Evolutionary conservation across 2,888 invertebrate species (phyloP).

Genomic region (Glyphotaelius pellucidus): DNA sequence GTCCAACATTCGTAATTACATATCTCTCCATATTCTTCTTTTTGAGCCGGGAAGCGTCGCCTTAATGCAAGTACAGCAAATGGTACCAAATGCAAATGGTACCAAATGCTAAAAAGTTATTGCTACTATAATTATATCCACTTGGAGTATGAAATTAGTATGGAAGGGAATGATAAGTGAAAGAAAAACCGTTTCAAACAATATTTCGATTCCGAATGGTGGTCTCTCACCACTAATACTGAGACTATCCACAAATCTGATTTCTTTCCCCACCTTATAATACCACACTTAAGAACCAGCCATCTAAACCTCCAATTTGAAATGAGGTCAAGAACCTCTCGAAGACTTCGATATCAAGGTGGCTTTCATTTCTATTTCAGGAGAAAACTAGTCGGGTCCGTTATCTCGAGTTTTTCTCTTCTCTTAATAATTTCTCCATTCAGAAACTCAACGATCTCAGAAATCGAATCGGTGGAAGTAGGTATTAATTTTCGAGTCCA

Average conservation of each 20-base stretch:
- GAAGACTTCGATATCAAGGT: neutral
- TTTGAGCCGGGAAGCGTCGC: too few relatives aligned
- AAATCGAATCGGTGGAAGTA: conserved; percentile 34
- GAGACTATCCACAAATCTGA: neutral
- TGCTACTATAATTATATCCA: too few relatives aligned
- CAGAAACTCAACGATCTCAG: conserved; percentile 40
- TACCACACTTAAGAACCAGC: neutral
- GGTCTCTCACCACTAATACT: neutral
- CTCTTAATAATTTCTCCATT: conserved; percentile 28
- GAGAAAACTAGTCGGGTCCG: neutral
- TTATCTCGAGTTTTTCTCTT: conserved; percentile 16
- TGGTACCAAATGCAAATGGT: too few relatives aligned
- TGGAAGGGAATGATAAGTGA: too few relatives aligned
- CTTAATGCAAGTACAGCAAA: too few relatives aligned
- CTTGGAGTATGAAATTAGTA: too few relatives aligned
- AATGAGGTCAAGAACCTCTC: neutral
- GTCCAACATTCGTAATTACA: too few relatives aligned
- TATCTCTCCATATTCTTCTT: too few relatives aligned
- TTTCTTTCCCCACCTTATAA: neutral
- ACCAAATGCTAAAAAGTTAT: too few relatives aligned
- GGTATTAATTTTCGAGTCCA: conserved; percentile 34
- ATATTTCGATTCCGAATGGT: too few relatives aligned
- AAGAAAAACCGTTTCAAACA: too few relatives aligned
- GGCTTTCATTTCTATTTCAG: conserved; percentile 22
- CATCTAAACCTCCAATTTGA: neutral